Conservation (phyloP, 2,888 invertebrate species). For the Nomada hirtipes region DNA sequence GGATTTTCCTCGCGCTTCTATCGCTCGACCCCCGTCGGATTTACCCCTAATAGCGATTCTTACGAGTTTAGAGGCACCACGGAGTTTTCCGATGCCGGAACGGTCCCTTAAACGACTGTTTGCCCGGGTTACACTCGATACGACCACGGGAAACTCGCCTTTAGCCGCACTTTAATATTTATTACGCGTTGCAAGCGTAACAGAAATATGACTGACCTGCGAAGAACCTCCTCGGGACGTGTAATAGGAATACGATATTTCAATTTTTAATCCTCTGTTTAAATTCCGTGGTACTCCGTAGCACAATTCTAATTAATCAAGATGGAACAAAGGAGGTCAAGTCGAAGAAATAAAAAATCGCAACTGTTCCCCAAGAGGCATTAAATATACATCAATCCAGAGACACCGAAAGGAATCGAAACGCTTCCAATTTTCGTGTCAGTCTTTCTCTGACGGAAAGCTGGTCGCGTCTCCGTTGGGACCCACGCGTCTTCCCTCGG, state of each 20-base stretch:
- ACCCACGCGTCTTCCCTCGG: slow-evolving; percentile 39
- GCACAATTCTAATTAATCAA: no score
- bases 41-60: slow-evolving; percentile 56
- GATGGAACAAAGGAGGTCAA: neutral
- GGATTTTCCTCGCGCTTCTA: slow-evolving; percentile 58
- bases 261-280: no score
- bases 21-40: slow-evolving; percentile 53
- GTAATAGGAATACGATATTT: neutral
- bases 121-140: slow-evolving; percentile 29
- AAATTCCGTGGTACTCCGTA: no score
- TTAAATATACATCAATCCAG: neutral
- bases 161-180: slow-evolving; percentile 37
- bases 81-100: slow-evolving; percentile 48
- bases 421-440: slow-evolving; percentile 14
- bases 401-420: neutral
- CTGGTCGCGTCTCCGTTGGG: slow-evolving; percentile 18
- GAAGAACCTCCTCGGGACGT: neutral
- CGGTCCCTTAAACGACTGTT: slow-evolving; percentile 38
- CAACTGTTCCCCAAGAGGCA: neutral
- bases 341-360: neutral
- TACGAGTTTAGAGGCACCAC: slow-evolving; percentile 49
- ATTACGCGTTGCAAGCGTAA: slow-evolving; percentile 30
- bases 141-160: slow-evolving; percentile 3
- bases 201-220: neutral
- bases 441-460: slow-evolving; percentile 5